phyloP scores from a whole-genome alignment of 2,888 invertebrate genomes.

The Neoascia interrupta region DNA sequence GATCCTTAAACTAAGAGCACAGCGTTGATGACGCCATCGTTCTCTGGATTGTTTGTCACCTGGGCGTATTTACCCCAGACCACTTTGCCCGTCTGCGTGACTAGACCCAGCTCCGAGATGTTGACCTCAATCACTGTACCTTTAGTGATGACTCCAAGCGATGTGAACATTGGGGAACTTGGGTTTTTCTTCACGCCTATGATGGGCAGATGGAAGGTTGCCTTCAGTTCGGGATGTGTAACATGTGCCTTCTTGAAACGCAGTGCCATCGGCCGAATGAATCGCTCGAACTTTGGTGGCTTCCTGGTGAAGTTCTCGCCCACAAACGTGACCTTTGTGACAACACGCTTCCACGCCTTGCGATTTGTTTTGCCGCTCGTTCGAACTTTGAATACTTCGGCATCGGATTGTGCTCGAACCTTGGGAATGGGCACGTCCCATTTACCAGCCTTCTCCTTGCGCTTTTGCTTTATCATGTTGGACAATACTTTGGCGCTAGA shows the following conservation, averaged over 20 bases:
- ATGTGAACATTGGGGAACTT: conserved; percentile 97
- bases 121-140: conserved; percentile 99
- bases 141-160: conserved; percentile 98
- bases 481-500: conserved; percentile 96
- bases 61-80: conserved; percentile 99
- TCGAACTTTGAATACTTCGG: conserved; percentile 97
- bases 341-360: conserved; percentile 99
- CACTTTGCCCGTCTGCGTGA: conserved; percentile 99
- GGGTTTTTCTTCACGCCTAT: conserved; percentile 99
- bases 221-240: conserved; percentile 99
- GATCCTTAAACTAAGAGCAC: conserved; percentile 91
- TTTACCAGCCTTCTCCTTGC: conserved; percentile 99
- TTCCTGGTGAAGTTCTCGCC: conserved; percentile 99
- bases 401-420: conserved; percentile 97
- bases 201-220: conserved; percentile 97
- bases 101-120: conserved; percentile 98
- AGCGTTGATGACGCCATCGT: conserved; percentile 99
- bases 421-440: conserved; percentile 99
- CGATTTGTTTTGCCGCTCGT: conserved; percentile 94
- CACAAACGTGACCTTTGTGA: conserved; percentile 98
- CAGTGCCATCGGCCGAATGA: conserved; percentile 98
- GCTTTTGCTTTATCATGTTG: conserved; percentile 99
- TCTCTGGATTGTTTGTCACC: conserved; percentile 99
- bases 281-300: conserved; percentile 99
- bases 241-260: conserved; percentile 99